Evolutionary conservation across 2,888 invertebrate species (phyloP).

Genomic region (Pheosia tremula): DNA sequence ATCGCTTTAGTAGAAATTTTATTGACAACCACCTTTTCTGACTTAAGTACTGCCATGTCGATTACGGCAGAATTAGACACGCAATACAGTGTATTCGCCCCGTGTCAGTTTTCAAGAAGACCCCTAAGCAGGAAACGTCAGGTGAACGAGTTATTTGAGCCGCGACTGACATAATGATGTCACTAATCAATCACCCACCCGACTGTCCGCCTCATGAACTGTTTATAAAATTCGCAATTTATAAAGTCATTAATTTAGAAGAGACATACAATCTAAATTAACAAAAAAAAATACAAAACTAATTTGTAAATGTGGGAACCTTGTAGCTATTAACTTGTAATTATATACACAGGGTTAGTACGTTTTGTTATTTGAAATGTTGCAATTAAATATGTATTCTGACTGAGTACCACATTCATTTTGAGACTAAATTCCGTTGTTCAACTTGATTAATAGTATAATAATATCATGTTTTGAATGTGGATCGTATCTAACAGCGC

Average conservation of each 20-base stretch:
- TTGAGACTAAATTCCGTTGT: neutral
- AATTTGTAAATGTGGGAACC: too few species aligned
- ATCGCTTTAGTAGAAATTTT: too few species aligned
- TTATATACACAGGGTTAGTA: too few species aligned
- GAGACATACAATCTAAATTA: too few species aligned
- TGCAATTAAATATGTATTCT: too few species aligned
- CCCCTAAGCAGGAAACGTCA: neutral
- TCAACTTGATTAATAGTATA: slow-evolving; percentile 19
- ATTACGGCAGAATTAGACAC: too few species aligned
- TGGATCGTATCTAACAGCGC: slow-evolving; percentile 19
- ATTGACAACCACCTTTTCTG: too few species aligned
- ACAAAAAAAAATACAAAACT: too few species aligned
- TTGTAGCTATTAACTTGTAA: too few species aligned
- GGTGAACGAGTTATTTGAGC: neutral
- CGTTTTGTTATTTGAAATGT: too few species aligned
- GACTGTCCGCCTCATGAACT: neutral
- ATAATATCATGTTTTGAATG: slow-evolving; percentile 14
- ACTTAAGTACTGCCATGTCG: too few species aligned
- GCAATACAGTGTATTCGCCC: neutral
- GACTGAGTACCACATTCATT: too few species aligned
- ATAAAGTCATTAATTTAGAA: neutral
- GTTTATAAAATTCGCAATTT: neutral
- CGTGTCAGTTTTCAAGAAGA: slow-evolving; percentile 3
- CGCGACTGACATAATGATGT: neutral
- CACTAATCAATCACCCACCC: neutral